These are phyloP conservation scores for Drosophila athabasca DNA, from an alignment of 1,140 invertebrate species.

Conservation along the genomic window DNA sequence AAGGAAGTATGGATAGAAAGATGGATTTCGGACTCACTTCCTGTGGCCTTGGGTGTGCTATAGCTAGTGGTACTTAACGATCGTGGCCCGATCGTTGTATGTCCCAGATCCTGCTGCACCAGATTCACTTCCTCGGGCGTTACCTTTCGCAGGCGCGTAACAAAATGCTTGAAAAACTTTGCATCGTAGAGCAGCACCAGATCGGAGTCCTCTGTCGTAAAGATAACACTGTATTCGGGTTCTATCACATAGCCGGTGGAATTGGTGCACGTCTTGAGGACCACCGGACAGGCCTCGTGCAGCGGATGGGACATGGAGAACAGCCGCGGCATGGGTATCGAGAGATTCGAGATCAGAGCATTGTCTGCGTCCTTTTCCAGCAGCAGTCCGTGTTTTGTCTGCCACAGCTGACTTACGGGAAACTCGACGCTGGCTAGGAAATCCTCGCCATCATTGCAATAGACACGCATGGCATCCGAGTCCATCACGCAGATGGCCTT, in stretches of 20 bases:
- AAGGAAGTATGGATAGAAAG: too few relatives aligned
- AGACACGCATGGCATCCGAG: constrained; percentile 90
- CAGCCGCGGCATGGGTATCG: constrained; percentile 86
- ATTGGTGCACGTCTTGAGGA: constrained; percentile 86
- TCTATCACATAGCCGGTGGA: constrained; percentile 86
- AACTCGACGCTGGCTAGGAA: constrained; percentile 93
- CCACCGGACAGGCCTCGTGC: constrained; percentile 93
- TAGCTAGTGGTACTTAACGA: constrained; percentile 31
- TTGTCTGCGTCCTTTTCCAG: constrained; percentile 87
- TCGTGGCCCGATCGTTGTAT: constrained; percentile 46
- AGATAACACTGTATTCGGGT: constrained; percentile 86
- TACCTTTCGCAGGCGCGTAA: constrained; percentile 92
- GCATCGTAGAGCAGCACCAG: constrained; percentile 90
- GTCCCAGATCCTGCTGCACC: constrained; percentile 76
- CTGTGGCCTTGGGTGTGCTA: constrained; percentile 45
- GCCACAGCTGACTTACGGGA: constrained; percentile 91
- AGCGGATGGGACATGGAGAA: constrained; percentile 94
- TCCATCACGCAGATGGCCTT: constrained; percentile 84
- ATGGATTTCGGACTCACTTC: constrained; percentile 28
- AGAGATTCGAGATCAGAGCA: constrained; percentile 67
- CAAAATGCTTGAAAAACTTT: constrained; percentile 90
- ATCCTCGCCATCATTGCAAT: constrained; percentile 91
- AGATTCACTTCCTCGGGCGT: constrained; percentile 88
- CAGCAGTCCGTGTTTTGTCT: constrained; percentile 90
- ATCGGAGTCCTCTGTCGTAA: constrained; percentile 87